phyloP scores from a whole-genome alignment of 2,113 vertebrate genomes.

The Pachyramphus minor region DNA sequence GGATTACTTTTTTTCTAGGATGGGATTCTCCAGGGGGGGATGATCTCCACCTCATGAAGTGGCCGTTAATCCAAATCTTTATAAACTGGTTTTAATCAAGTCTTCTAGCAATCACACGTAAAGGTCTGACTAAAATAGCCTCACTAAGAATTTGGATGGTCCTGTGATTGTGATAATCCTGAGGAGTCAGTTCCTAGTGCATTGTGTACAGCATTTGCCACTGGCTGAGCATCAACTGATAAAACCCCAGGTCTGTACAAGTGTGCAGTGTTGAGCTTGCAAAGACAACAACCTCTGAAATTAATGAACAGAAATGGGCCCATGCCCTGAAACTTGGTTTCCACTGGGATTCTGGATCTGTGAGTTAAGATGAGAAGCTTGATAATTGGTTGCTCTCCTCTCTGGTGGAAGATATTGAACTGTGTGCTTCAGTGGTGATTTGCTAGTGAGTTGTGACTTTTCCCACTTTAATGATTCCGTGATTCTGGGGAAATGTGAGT shows the following conservation, averaged over 20 bases:
- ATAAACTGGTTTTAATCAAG: not conserved
- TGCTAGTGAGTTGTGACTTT: not conserved
- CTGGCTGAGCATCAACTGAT: not conserved
- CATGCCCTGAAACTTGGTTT: not conserved
- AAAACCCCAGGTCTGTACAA: not conserved
- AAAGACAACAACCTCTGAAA: not conserved
- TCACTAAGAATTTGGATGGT: not conserved
- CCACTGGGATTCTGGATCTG: not conserved
- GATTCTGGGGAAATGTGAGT: not conserved
- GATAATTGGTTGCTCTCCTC: not conserved
- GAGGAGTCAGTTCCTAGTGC: not conserved
- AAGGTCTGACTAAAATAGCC: not conserved
- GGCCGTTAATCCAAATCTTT: not conserved
- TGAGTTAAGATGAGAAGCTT: not conserved
- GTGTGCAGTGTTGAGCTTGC: not conserved
- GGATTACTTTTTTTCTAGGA: not conserved
- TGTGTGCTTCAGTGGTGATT: not conserved
- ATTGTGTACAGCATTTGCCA: not conserved
- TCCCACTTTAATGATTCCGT: not conserved
- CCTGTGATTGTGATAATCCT: not conserved
- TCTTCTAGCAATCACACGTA: not conserved
- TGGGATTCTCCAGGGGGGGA: not conserved
- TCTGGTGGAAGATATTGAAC: not conserved
- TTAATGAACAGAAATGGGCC: not conserved
- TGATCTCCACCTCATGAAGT: not conserved